Conservation (phyloP, 2,113 vertebrate genomes). For the Donacobius atricapilla region DNA sequence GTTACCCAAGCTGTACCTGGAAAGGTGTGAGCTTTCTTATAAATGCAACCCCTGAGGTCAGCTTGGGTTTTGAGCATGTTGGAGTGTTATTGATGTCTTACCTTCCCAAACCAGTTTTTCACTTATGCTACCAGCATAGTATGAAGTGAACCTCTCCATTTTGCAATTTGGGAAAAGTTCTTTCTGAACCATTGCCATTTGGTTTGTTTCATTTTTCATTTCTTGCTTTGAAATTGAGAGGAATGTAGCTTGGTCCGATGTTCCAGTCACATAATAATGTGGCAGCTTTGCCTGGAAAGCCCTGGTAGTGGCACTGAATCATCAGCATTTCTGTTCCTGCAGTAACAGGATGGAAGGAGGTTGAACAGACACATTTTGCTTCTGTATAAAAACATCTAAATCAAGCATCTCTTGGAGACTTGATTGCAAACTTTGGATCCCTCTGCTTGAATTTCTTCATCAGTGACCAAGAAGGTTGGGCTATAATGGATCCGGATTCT, state of each 20-base stretch:
- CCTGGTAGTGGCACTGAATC: too few relatives aligned
- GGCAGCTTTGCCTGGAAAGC: background rate
- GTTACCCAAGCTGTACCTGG: background rate
- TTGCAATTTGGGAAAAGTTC: background rate
- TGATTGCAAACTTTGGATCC: background rate
- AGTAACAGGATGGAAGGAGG: background rate
- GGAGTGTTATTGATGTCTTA: background rate
- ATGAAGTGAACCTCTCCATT: background rate
- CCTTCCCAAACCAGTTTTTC: background rate
- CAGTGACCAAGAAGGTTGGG: background rate
- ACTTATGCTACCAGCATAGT: rapidly evolving
- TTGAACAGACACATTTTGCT: background rate
- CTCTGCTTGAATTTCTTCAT: background rate
- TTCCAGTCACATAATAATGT: background rate
- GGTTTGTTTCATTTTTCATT: background rate
- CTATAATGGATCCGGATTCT: background rate
- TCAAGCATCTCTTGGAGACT: background rate
- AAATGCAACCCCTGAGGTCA: background rate
- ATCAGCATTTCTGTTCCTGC: background rate
- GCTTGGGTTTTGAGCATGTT: background rate
- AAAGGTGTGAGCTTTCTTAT: background rate
- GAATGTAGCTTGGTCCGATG: background rate
- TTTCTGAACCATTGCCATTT: background rate
- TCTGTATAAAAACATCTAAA: background rate
- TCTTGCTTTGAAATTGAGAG: background rate